Conservation (phyloP, 2,888 invertebrate genomes). For the Cosmorhoe ocellata region DNA sequence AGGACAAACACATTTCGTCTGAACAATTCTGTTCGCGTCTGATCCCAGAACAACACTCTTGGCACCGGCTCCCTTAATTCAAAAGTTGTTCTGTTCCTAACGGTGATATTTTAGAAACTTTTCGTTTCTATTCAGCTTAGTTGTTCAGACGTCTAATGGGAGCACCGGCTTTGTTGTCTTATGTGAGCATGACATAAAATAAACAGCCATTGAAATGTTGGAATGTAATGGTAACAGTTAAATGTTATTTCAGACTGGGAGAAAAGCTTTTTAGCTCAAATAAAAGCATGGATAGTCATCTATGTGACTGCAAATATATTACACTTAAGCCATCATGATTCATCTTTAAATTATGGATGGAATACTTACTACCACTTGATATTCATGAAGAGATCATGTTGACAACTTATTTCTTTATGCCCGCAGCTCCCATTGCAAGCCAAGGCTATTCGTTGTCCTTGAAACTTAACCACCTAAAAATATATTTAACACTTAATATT, state of each 20-base stretch:
- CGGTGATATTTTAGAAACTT: conserved; percentile 48
- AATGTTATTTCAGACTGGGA: conserved; percentile 13
- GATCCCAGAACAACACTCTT: conserved; percentile 49
- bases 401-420: too few relatives aligned
- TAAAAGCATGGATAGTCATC: conserved; percentile 4
- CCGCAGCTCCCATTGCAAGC: too few relatives aligned
- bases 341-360: too few relatives aligned
- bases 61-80: conserved; percentile 58
- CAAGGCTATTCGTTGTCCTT: too few relatives aligned
- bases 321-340: background rate
- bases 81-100: conserved; percentile 50
- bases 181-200: conserved; percentile 25
- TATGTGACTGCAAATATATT: conserved; percentile 1
- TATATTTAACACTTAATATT: conserved; percentile 4
- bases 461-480: too few relatives aligned
- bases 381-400: too few relatives aligned
- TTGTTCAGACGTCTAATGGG: conserved; percentile 42
- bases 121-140: conserved; percentile 48
- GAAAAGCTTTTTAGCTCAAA: conserved; percentile 13
- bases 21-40: conserved; percentile 42
- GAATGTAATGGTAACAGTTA: conserved; percentile 13
- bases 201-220: conserved; percentile 21
- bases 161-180: conserved; percentile 28
- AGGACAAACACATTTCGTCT: conserved; percentile 43
- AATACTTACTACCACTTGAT: too few relatives aligned